Base-by-base conservation (phyloP, 2,888 invertebrate species). In the Falcaria lacertinaria region DNA sequence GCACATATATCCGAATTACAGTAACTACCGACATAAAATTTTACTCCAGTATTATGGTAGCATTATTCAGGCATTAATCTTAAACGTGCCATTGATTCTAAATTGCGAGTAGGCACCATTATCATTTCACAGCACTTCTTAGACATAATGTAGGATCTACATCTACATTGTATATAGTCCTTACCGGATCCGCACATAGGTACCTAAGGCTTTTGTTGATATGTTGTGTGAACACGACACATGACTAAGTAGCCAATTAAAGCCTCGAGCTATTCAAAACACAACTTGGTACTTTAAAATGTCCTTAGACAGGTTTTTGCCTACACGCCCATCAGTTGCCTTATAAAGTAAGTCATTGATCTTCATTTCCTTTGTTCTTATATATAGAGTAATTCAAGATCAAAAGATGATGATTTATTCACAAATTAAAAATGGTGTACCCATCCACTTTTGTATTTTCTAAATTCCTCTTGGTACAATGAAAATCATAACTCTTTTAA, bases 241-340 rank as follows among this genome's bases (percentile, higher is more conserved):
- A 45, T 65, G 60, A 64, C 45, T 52, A 57, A 61, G 48, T 51
- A 49, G 43, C 52, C 47, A 42, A 66, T 67, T 63, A 58, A 60
- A 28, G 11, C 57, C 51, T 47, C 32, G 39, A 38, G 34, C 42
- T 43, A 50, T 52, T 45, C 40, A 42, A 50, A 28, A 47, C 52
- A 54, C 57, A 42, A 52, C 28, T 11, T 3, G 28, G 54, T 61
- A 5, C 25, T 60, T 61, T 53, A 56, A 58, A 64, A 62, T 55
- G 37, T 37, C n/a, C n/a, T n/a, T n/a, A n/a, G n/a, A n/a, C n/a
- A 22, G 22, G 37, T 37, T 37, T 7, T 22, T 35, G 13, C 42
- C 36, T 14, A n/a, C 3, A 14, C 15, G 14, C 14, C 4, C 15
- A 14, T 22, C 15, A 15, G 13, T 15, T 37, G 16, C 13, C 5